phyloP scores from a whole-genome alignment of 2,113 vertebrate genomes.

The Calonectris borealis region DNA sequence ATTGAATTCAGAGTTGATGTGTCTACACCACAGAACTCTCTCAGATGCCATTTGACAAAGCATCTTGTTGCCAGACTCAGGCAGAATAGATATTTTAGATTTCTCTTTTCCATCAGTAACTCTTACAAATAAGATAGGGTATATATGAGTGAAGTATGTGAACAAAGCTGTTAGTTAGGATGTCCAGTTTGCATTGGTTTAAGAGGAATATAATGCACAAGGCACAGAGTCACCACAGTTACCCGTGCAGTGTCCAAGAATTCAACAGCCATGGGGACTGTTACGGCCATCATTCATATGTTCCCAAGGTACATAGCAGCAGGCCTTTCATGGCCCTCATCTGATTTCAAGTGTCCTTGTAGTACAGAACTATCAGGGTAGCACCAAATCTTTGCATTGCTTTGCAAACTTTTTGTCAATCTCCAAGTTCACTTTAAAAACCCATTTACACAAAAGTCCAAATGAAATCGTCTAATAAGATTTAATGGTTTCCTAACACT shows the following conservation, averaged over 20 bases:
- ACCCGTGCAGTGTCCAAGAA: fast-evolving
- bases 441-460: not conserved
- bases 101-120: not conserved
- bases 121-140: not conserved
- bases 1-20: not conserved
- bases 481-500: not conserved
- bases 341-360: not conserved
- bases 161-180: not conserved
- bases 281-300: fast-evolving
- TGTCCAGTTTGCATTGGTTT: not conserved
- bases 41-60: not conserved
- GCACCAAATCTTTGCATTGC: not conserved
- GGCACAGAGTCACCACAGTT: not conserved
- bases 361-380: not conserved
- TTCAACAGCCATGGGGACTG: not conserved
- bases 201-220: not conserved
- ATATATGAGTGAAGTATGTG: not conserved
- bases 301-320: not conserved
- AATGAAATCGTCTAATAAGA: not conserved
- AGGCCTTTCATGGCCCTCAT: not conserved
- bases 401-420: not conserved
- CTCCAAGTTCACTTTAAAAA: not conserved
- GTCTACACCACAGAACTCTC: not conserved
- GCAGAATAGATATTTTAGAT: not conserved
- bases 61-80: not conserved